Evolutionary conservation across 2,113 vertebrate genomes (phyloP).

Genomic region (Zapus hudsonius): DNA sequence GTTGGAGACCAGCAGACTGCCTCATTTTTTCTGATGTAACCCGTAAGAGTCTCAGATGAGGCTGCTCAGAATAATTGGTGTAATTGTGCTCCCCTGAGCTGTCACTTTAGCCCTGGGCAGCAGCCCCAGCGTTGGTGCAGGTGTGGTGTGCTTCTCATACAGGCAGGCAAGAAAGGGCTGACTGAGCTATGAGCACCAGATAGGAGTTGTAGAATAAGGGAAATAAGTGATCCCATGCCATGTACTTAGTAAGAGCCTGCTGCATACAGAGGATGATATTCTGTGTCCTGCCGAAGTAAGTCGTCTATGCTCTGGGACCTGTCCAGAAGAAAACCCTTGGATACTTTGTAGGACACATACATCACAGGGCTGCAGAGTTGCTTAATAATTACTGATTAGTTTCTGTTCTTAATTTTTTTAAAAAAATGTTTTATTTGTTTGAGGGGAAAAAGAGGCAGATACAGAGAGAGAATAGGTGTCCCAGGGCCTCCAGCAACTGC

Average conservation of each 20-base stretch:
- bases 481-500: too few relatives aligned
- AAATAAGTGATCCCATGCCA: not conserved
- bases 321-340: not conserved
- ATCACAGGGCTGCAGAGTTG: not conserved
- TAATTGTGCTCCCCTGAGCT: not conserved
- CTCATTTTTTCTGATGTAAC: not conserved
- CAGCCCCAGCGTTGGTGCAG: not conserved
- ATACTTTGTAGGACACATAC: not conserved
- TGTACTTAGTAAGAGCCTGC: not conserved
- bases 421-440: too few relatives aligned
- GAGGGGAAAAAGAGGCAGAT: too few relatives aligned
- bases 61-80: not conserved
- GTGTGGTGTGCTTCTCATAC: not conserved
- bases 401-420: not conserved
- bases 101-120: not conserved
- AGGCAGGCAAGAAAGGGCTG: not conserved
- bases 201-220: not conserved
- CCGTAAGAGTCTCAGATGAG: not conserved
- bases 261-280: not conserved
- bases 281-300: too few relatives aligned
- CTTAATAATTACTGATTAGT: not conserved
- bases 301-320: not conserved
- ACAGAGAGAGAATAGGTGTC: too few relatives aligned
- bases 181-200: too few relatives aligned
- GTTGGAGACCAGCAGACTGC: not conserved